These are phyloP conservation scores for Bergia sp. DNA, from an alignment of 92 coral and sea anemone species.

Conservation along the genomic window DNA sequence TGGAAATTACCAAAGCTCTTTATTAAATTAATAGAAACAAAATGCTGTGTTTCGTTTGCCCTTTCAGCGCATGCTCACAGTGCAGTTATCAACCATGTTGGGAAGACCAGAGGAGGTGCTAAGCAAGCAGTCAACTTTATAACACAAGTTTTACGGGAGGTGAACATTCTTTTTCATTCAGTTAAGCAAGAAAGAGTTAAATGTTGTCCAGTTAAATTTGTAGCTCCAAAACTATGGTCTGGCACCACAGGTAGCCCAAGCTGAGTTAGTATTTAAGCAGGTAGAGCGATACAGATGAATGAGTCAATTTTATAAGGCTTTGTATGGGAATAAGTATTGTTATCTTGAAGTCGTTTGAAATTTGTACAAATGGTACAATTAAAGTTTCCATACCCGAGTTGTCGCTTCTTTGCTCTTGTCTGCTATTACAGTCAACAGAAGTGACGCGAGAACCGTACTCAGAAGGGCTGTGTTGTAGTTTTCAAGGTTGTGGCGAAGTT, in stretches of 20 bases:
- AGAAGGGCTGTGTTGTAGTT: too few species aligned
- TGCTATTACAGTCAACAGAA: too few species aligned
- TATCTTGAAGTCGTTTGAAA: too few species aligned
- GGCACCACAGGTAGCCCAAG: background rate
- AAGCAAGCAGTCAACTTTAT: conserved; percentile 45
- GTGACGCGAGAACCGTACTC: too few species aligned
- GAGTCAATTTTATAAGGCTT: too few species aligned
- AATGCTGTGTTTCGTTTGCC: background rate
- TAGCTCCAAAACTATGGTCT: background rate
- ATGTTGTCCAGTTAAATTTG: background rate
- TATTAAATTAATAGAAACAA: background rate
- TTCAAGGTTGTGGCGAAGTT: too few species aligned
- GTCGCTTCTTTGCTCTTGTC: too few species aligned
- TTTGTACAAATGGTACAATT: too few species aligned
- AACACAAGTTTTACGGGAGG: conserved; percentile 47
- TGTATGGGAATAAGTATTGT: too few species aligned
- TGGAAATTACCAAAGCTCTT: too few species aligned
- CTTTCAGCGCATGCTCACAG: conserved; percentile 21
- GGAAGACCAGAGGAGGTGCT: conserved; percentile 5
- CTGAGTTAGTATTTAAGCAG: background rate
- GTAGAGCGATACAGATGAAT: too few species aligned
- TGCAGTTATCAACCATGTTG: conserved; percentile 31
- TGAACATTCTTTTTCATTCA: background rate
- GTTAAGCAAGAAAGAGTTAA: background rate
- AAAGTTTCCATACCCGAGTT: too few species aligned